Base-by-base conservation (phyloP, 2,113 vertebrate genomes). In the Aplodontia rufa region DNA sequence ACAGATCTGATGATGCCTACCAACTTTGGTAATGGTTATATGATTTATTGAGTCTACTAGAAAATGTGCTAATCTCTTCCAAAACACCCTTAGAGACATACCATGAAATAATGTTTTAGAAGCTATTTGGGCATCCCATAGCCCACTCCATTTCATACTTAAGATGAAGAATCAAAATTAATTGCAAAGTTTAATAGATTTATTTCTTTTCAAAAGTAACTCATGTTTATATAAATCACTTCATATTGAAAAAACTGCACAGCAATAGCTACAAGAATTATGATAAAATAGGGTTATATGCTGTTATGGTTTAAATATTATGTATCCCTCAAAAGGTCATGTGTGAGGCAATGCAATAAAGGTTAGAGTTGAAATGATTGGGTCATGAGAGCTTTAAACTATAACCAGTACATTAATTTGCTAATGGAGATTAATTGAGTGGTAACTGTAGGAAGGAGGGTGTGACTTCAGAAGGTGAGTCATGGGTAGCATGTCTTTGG, bases 11-110 rank as follows among this genome's bases (percentile, higher is more conserved):
- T 42, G 28, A 58, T 20, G 1, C 14, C 35, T 49, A n/a, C 8
- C 13, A 3, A 40, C 3, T 19, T 8, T 40, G 17, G n/a, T 3
- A 16, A 51, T 3, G 3, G 6, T 2, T 42, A 42, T 13, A 26
- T 53, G 24, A 71, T 30, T 26, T 20, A 40, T 24, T 28, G 8
- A 30, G 26, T 22, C 3, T 35, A 35, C 30, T 69, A 7, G 53
- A 30, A 3, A 13, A 26, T 53, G 22, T 30, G 8, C 4, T 71
- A 30, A 53, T 11, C 22, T 86, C 8, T 86, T 53, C 35, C 35
- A 69, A 86, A 30, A 12, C 8, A 69, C 13, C 47, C 14, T 51
- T 11, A 47, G 35, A 68, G 1, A 51, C 28, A 66, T 10, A 49
- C 11, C 7, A 37, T n/a, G 30, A 49, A 37, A 37, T 37, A 71